A percentile compares a stretch with the other conserved stretches of the same genome.
These are phyloP conservation scores for Coracias cyanogaster DNA, from an alignment of 2,797 vertebrate species.

Conservation along the genomic window DNA sequence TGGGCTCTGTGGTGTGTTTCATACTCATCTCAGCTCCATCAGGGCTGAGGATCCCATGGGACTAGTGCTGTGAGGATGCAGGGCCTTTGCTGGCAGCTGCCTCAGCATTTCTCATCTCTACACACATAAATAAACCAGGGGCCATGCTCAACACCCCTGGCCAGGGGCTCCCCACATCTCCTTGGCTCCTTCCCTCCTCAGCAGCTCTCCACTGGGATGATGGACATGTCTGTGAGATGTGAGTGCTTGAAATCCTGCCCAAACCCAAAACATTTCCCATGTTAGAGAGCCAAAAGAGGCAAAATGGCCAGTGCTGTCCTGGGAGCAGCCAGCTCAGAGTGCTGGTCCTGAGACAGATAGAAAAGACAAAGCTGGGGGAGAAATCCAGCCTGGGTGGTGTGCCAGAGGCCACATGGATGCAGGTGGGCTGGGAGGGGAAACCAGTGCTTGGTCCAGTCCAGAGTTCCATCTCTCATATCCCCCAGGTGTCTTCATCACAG, in stretches of 20 bases:
- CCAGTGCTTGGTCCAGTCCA: neutral
- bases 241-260: neutral
- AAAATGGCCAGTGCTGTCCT: neutral
- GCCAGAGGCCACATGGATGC: neutral
- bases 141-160: neutral
- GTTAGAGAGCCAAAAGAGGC: neutral
- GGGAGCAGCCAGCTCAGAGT: neutral
- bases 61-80: neutral
- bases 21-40: neutral
- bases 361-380: neutral
- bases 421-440: neutral
- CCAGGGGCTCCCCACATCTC: neutral
- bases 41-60: neutral
- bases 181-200: neutral
- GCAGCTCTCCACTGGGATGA: neutral
- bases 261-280: neutral
- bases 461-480: neutral
- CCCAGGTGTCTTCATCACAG: neutral
- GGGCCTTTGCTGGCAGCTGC: neutral
- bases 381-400: neutral
- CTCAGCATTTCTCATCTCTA: neutral
- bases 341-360: neutral
- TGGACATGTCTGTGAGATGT: neutral
- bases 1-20: neutral
- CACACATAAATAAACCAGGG: neutral